Evolutionary conservation across 2,113 vertebrate genomes (phyloP).

Genomic region (Rhinogobius similis): DNA sequence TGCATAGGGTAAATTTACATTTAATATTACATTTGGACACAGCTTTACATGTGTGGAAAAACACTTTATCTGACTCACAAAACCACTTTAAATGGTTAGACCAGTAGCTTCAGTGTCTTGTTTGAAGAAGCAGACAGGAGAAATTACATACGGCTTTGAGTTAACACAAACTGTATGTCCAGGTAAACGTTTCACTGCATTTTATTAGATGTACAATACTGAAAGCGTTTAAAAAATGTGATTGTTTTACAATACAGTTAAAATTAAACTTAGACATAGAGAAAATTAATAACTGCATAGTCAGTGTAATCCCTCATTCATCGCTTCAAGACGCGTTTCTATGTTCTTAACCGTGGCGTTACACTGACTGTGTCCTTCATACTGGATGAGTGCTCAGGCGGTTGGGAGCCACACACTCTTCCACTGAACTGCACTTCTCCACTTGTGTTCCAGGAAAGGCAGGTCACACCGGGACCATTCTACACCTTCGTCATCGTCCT

Average conservation of each 20-base stretch:
- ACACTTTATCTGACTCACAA: background rate
- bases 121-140: background rate
- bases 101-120: background rate
- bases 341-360: background rate
- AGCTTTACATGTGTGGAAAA: background rate
- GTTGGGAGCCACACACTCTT: constrained; percentile 89
- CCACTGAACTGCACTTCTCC: constrained; percentile 81
- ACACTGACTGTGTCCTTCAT: background rate
- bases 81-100: background rate
- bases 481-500: constrained; percentile 41
- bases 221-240: background rate
- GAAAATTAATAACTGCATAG: background rate
- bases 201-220: background rate
- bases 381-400: constrained; percentile 61
- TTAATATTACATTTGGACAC: background rate
- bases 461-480: constrained; percentile 60
- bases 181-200: background rate
- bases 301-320: background rate
- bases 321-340: too few relatives aligned
- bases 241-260: background rate
- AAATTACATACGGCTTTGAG: too few relatives aligned
- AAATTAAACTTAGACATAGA: background rate
- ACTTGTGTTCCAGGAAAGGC: constrained; percentile 74
- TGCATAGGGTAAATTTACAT: too few relatives aligned
- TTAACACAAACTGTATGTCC: background rate